Evolutionary conservation across 2,888 invertebrate genomes (phyloP), one percentile per base, ranked within the genome.

Genomic region (Acleris sparsana): DNA sequence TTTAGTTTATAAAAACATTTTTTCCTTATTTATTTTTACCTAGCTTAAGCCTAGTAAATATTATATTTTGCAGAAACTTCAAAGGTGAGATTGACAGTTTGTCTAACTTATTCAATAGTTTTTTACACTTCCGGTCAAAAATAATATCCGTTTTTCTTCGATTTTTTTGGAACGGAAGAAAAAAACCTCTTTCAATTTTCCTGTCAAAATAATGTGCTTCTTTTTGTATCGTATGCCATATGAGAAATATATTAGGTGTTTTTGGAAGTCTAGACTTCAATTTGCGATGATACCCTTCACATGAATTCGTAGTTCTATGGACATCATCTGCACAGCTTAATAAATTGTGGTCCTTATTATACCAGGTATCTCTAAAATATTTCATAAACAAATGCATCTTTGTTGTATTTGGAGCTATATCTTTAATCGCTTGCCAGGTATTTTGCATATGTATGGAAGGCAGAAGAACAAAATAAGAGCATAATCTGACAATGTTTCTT

Each of bases 331-430:
- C 53, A 69, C 65, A 67, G 61, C 58, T 68, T 60, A 66, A 56
- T 44, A 62, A 62, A 63, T 46, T 68, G 66, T 59, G 63, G 39
- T 68, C 68, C 62, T 59, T 70, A 55, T 63, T 52, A 67, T 65
- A 70, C 51, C 51, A 20, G 51, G 9, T 51, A 51, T 49, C 17
- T 49, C 18, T 18, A 18, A 49, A 49, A 49, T 17, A 49, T 9
- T 49, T 17, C 49, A 49, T n/a, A 49, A 49, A 63, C 33, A 64
- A 62, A 53, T 67, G 58, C 55, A 68, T 69, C 64, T 68, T 66
- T 22, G 9, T 20, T 51, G 51, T 51, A 25, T 51, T 20, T 51
- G 51, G 51, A 51, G 51, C 51, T 20, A 20, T 25, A 25, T 25
- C 51, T 51, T 51, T 20, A 51, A 51, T 51, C 20, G 9, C 51